Base-by-base conservation (phyloP, 2,113 vertebrate genomes). In the Xenopus laevis region DNA sequence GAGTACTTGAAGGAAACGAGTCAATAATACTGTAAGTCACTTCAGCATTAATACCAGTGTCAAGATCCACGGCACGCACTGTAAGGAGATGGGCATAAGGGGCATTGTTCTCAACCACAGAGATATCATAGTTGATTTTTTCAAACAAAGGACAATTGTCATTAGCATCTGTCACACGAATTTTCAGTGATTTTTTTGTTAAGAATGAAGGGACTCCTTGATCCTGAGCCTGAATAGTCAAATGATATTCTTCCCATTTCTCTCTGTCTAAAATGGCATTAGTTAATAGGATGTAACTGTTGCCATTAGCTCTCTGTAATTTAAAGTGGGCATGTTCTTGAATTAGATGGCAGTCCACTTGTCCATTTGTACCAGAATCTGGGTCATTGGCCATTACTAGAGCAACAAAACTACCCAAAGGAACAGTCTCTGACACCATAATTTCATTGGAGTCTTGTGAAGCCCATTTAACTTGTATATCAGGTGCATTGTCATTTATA, bases 101-200 rank as follows among this genome's bases (percentile, higher is more conserved):
- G 0, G 65, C 18, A 0, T 90, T 94, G 79, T 96, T 98, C 82
- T 98, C 95, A 3, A 81, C 70, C 2, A 96, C 74, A 0, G 89
- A 86, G 2, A 82, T 84, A 68, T 87, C 86, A 0, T 96, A 98
- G 40, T 77, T 12, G 0, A 78, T 82, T 63, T 78, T 79, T 21
- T 92, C 91, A 4, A 99, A 98, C 21, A 90, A 79, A 0, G 97
- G 96, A 0, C 92, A 81, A 0, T 98, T 99, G 86, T 99, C 96
- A 0, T 99, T 98, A 78, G 92, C 87, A 0, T 99, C 96, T 0
- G 89, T 82, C 64, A 98, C 87, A 67, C 85, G 86, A 67, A 99
- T 93, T 3, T 81, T 88, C 61, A 99, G 82, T 47, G 91, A 83
- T 74, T 89, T 90, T 10, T 86, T 72, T 44, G 82, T 87, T 0